Percentiles rank a stretch among this genome's conserved stretches.
phyloP scores from a whole-genome alignment of 2,888 invertebrate species.

The Drosophila acutilabella region DNA sequence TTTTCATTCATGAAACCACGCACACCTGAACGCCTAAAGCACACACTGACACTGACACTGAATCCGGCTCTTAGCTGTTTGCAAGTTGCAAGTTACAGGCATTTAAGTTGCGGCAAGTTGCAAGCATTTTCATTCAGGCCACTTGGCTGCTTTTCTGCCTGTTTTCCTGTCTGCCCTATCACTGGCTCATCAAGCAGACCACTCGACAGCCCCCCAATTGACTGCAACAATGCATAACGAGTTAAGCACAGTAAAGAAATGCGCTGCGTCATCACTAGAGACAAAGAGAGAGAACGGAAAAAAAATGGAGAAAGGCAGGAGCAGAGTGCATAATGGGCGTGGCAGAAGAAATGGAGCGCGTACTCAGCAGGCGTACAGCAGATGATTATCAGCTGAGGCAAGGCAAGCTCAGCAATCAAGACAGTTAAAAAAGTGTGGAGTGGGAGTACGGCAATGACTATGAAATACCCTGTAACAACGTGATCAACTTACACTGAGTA shows the following conservation, averaged over 20 bases:
- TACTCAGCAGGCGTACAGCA: constrained; percentile 2
- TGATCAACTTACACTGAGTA: too few relatives aligned
- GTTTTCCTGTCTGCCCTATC: constrained; percentile 63
- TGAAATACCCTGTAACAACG: not conserved
- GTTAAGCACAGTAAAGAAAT: constrained; percentile 68
- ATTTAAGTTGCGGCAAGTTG: constrained; percentile 21
- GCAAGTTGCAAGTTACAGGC: constrained; percentile 26
- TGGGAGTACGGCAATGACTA: too few relatives aligned
- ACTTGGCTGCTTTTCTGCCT: constrained; percentile 33
- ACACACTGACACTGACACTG: constrained; percentile 59
- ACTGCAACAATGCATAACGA: constrained; percentile 71
- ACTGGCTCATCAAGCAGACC: constrained; percentile 47
- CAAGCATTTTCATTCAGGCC: constrained; percentile 45
- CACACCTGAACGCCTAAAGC: constrained; percentile 45
- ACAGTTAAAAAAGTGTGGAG: not conserved
- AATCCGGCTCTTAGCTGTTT: constrained; percentile 34
- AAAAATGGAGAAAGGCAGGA: not conserved
- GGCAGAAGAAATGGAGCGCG: constrained; percentile 17
- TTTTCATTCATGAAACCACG: constrained; percentile 64
- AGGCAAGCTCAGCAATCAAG: constrained; percentile 1
- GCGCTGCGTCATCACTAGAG: constrained; percentile 25
- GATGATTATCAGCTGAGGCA: constrained; percentile 6
- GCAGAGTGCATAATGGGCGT: not conserved
- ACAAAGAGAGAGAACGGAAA: not conserved
- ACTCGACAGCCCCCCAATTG: constrained; percentile 47